These are phyloP conservation scores for Orestias chungarensis DNA, from an alignment of 2,797 vertebrate genomes.

Conservation along the genomic window DNA sequence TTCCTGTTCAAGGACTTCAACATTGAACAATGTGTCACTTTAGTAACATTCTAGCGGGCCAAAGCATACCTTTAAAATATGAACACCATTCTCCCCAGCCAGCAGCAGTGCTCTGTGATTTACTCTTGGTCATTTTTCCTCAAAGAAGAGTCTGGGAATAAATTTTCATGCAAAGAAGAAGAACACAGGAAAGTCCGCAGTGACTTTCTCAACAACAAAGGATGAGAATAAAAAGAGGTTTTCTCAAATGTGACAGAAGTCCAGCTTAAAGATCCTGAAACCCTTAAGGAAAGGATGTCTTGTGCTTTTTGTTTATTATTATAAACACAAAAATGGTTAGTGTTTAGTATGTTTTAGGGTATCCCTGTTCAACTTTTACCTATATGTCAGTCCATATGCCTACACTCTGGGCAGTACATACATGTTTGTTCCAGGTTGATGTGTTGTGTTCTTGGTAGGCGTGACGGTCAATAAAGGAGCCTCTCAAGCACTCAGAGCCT, in stretches of 20 bases:
- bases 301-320: not conserved
- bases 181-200: conserved; percentile 39
- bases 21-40: no score
- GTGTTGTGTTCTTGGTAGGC: not conserved
- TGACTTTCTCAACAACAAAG: conserved; percentile 1
- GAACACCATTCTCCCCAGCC: not conserved
- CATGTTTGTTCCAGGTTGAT: not conserved
- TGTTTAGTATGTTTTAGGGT: not conserved
- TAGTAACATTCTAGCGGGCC: no score
- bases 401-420: not conserved
- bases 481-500: conserved; percentile 51
- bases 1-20: no score
- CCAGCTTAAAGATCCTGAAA: not conserved
- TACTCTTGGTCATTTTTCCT: not conserved
- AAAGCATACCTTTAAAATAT: not conserved
- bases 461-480: conserved; percentile 46
- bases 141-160: not conserved
- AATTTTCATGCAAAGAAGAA: no score
- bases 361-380: not conserved
- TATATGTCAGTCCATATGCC: not conserved
- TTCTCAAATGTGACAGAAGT: not conserved
- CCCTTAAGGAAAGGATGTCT: not conserved
- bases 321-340: not conserved
- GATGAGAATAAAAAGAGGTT: not conserved
- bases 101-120: no score